Percentiles rank a stretch among this genome's conserved stretches.
These are phyloP conservation scores for Drosophila triauraria DNA, from an alignment of 1,140 invertebrate genomes.

Conservation along the genomic window DNA sequence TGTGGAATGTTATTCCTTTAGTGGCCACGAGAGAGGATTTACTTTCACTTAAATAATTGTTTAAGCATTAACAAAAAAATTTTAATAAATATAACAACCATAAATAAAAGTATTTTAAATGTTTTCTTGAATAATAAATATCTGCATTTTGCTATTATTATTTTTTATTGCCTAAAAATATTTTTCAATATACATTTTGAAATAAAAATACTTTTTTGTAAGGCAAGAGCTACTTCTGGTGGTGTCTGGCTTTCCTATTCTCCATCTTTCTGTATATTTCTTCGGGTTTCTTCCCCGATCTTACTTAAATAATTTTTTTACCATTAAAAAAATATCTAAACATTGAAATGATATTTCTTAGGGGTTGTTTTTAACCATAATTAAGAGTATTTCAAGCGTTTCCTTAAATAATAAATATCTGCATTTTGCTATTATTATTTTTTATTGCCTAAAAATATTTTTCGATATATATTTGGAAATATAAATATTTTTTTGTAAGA, in stretches of 20 bases:
- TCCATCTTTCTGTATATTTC: neutral
- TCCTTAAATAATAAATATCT: neutral
- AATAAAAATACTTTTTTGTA: neutral
- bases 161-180: neutral
- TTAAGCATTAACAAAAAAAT: too few relatives aligned
- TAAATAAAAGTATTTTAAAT: too few relatives aligned
- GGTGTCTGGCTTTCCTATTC: constrained; percentile 5
- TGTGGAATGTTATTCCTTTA: too few relatives aligned
- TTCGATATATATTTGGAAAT: neutral
- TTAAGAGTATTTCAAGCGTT: too few relatives aligned
- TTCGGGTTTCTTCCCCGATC: too few relatives aligned
- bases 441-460: neutral
- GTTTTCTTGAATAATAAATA: accelerated
- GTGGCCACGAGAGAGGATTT: too few relatives aligned
- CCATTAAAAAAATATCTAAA: too few relatives aligned
- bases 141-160: neutral
- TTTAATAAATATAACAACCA: too few relatives aligned
- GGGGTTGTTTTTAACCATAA: too few relatives aligned
- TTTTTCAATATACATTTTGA: neutral
- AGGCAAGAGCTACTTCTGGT: neutral
- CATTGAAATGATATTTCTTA: too few relatives aligned
- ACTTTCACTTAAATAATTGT: too few relatives aligned
- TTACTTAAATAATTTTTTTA: too few relatives aligned
- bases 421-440: neutral
- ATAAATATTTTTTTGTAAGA: neutral